Evolutionary conservation across 1,140 invertebrate species (phyloP).

Genomic region (Drosophila nigrodunni): DNA sequence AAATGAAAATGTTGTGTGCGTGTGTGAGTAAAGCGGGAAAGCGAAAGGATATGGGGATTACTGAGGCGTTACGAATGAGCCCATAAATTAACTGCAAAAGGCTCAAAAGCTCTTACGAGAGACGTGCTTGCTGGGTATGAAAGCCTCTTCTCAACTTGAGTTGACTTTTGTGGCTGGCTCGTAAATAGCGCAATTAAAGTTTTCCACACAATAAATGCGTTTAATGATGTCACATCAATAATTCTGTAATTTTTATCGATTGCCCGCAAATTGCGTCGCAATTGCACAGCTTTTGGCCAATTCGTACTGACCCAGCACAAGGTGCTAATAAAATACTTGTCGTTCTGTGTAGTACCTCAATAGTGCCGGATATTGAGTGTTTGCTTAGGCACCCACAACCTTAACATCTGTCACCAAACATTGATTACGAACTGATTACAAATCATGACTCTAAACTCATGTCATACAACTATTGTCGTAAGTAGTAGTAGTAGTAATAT

Average conservation of each 20-base stretch:
- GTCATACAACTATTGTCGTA: too few relatives aligned
- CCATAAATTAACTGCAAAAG: conserved; percentile 52
- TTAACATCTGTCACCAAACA: conserved; percentile 16
- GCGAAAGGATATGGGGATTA: conserved; percentile 31
- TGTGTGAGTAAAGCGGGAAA: neutral
- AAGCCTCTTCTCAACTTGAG: neutral
- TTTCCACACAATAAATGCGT: conserved; percentile 47
- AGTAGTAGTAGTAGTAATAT: too few relatives aligned
- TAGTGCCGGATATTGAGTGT: neutral
- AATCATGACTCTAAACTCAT: too few relatives aligned
- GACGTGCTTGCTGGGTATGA: neutral
- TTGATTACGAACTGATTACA: too few relatives aligned
- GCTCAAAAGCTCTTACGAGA: neutral
- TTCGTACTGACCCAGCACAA: conserved; percentile 29
- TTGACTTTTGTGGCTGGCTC: conserved; percentile 3
- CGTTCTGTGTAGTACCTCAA: neutral
- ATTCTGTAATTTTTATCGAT: conserved; percentile 26
- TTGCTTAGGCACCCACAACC: conserved; percentile 1
- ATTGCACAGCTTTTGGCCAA: conserved; percentile 1
- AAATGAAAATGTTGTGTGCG: neutral
- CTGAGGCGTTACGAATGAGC: conserved; percentile 15
- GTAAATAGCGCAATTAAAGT: conserved; percentile 62
- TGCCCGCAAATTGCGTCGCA: conserved; percentile 27
- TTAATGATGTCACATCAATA: conserved; percentile 39
- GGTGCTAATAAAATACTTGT: conserved; percentile 4